phyloP scores from a whole-genome alignment of 2,888 invertebrate species.

The Chrysolina americana region DNA sequence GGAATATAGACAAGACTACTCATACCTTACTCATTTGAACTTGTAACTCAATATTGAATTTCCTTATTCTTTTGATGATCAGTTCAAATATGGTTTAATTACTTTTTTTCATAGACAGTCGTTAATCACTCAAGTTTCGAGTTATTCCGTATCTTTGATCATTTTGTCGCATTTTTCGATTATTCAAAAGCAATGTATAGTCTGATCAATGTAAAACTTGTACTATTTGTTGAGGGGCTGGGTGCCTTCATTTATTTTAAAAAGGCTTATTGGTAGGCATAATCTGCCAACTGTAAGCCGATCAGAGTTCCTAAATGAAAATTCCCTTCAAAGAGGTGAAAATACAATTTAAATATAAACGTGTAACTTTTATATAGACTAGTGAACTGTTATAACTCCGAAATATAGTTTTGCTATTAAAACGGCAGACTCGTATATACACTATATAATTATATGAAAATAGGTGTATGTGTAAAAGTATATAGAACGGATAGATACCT shows the following conservation, averaged over 20 bases:
- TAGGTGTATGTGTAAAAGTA: constrained; percentile 67
- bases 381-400: constrained; percentile 67
- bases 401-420: constrained; percentile 68
- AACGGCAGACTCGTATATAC: constrained; percentile 67
- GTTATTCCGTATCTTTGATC: too few species aligned
- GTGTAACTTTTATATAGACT: constrained; percentile 69
- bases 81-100: too few species aligned
- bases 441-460: constrained; percentile 66
- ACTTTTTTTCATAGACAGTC: too few species aligned
- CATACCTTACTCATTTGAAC: too few species aligned
- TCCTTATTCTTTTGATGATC: too few species aligned
- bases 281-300: constrained; percentile 59
- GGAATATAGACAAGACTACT: too few species aligned
- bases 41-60: too few species aligned
- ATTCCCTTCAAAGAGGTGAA: constrained; percentile 66
- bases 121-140: too few species aligned
- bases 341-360: constrained; percentile 60
- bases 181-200: background rate
- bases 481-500: constrained; percentile 49
- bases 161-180: background rate
- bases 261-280: constrained; percentile 44
- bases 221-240: constrained; percentile 70
- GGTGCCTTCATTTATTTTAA: constrained; percentile 67
- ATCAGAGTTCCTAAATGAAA: constrained; percentile 69
- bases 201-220: constrained; percentile 50